Base-by-base conservation (phyloP, 2,113 vertebrate genomes). In the Callipepla squamata region DNA sequence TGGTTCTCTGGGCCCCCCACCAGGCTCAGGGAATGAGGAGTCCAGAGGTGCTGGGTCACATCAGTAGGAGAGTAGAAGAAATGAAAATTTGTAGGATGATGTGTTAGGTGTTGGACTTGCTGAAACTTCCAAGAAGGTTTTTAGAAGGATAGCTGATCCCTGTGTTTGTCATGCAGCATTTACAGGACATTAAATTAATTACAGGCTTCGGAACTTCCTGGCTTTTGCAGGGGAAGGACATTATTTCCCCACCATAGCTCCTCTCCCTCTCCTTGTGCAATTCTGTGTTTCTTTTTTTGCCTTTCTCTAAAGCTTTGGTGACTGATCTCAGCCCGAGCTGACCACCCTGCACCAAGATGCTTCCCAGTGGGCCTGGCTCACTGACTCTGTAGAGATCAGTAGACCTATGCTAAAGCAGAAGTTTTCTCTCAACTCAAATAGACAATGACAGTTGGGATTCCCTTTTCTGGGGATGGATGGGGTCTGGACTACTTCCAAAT, bases 101-200 rank as follows among this genome's bases (percentile, higher is more conserved):
- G 63, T 80, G 59, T 45, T 92, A 73, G 85, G 75, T 95, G 87
- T 93, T 4, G 3, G 65, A 55, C 92, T 90, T 65, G 76, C 87
- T 90, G 90, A 79, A 93, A 96, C 94, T 94, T 96, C 87, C 90
- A 96, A 77, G 75, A 38, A 45, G 47, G 55, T 34, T 92, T 53
- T 53, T 28, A 91, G 82, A 62, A 87, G 75, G 67, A 91, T 50
- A 90, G 63, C 68, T 90, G 92, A 85, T 94, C 81, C 67, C 74
- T 67, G 30, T 91, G 85, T 95, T 96, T 93, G 92, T 94, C 79
- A 77, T 62, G 72, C 53, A 90, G 85, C 63, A 70, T 73, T 95
- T 92, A 94, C 82, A 91, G 87, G 72, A 87, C 87, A 89, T 93
- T 82, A 94, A 94, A 95, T 96, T 94, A 96, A 95, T 85, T 85